Evolutionary conservation across 2,888 invertebrate genomes (phyloP).

Genomic region (Ochropleura plecta): DNA sequence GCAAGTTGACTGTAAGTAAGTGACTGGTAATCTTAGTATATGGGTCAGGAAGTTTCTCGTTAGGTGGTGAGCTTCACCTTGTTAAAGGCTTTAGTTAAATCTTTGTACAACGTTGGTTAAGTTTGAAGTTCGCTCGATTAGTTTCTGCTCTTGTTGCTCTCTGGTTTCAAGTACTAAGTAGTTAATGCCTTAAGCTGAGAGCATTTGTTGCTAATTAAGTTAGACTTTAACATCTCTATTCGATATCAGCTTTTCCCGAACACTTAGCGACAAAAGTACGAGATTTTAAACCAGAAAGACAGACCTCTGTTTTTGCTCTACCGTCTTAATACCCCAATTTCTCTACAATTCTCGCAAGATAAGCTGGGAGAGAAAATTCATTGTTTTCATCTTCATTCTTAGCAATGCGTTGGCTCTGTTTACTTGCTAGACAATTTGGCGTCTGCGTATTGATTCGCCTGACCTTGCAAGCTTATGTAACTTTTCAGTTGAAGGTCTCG

Average conservation of each 20-base stretch:
- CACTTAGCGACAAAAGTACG: background rate
- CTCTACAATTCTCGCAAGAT: conserved; percentile 16
- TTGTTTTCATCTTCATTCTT: conserved; percentile 48
- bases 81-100: conserved; percentile 43
- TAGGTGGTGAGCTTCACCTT: conserved; percentile 24
- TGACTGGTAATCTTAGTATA: conserved; percentile 28
- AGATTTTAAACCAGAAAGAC: background rate
- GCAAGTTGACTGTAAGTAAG: conserved; percentile 23
- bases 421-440: conserved; percentile 79
- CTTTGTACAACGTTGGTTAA: conserved; percentile 16
- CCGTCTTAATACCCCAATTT: background rate
- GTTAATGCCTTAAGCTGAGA: background rate
- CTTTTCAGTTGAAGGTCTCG: conserved; percentile 70
- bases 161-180: background rate
- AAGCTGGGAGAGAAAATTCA: conserved; percentile 23
- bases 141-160: conserved; percentile 14
- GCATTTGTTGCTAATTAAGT: background rate
- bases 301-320: background rate
- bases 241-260: background rate
- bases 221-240: background rate
- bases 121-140: conserved; percentile 17
- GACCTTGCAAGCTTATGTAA: conserved; percentile 84
- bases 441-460: conserved; percentile 82
- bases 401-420: conserved; percentile 60
- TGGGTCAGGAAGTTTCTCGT: conserved; percentile 33